Evolutionary conservation across 2,113 vertebrate species (phyloP), one percentile per base, ranked within the genome.

Genomic region (Gallinago undulata): DNA sequence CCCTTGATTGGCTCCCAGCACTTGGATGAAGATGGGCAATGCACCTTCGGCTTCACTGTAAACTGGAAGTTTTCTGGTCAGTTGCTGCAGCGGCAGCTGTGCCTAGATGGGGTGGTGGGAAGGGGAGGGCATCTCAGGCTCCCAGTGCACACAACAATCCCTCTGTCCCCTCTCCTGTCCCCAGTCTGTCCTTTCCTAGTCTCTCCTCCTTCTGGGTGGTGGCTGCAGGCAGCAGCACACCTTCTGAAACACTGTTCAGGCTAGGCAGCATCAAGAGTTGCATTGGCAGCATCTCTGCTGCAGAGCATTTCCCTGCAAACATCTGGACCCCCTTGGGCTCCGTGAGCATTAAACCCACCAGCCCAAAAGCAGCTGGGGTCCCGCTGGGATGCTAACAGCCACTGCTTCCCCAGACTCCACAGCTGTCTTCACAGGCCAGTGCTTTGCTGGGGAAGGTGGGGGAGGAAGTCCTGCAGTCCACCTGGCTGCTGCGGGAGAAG

Each of bases 271-370:
- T 1, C 0, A 1, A 22, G 17, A 43, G 28, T 21, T 84, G 17
- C 50, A 84, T 66, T 24, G 12, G 18, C 48, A 87, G 7, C n/a
- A 35, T 7, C 39, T 68, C 28, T 90, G 68, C 28, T 0, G 3
- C 17, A n/a, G 27, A 51, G 8, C 6, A 59, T 73, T 84, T 53
- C 31, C 62, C 35, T 66, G 30, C 6, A 53, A 67, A 28, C 11
- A 17, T 2, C 0, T 0, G 21, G 24, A 76, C 16, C 23, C 12
- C 9, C 7, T 3, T 0, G 0, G 31, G 31, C n/a, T 76, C 11
- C 3, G 0, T 18, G 43, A 59, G 19, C 15, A 17, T 50, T 63
- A 53, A 68, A 45, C 19, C 3, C 1, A 1, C 12, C 7, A 16
- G 15, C 62, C 55, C 59, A 64, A 24, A 80, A 69, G 48, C 28